Evolutionary conservation across 2,888 invertebrate genomes (phyloP), one percentile per base, ranked within the genome.

Genomic region (Chloroclystis v-ata): DNA sequence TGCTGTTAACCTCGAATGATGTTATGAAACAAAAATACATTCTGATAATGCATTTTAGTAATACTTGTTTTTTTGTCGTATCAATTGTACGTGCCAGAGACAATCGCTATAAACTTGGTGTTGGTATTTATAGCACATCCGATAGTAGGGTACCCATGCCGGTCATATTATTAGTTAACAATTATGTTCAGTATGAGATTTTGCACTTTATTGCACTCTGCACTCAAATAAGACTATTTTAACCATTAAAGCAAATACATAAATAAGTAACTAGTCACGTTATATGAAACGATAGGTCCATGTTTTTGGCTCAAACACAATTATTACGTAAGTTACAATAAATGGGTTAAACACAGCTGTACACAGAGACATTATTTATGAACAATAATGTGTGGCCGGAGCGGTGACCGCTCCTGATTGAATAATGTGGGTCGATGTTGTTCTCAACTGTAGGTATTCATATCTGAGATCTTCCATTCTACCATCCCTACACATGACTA

Each of bases 341-440:
- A 20, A 13, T 13, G 12, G 12, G n/a, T 32, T 47, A 30, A n/a
- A n/a, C n/a, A n/a, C 57, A 40, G 56, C 60, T 60, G 66, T 65
- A 61, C 58, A 58, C 52, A 56, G 57, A 52, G 54, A 56, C 55
- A 61, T 71, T 70, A 72, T 75, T 72, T 74, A 76, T 63, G 68
- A 63, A 62, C 69, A 65, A 68, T 65, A 69, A 63, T 63, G 61
- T 52, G 43, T 47, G 47, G 48, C 42, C 62, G 65, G 75, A 69
- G 72, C 77, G 69, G 69, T 76, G 75, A 75, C 75, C 77, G 75
- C 52, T 54, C 57, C 61, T 68, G 73, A 81, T 79, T 81, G 78
- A 63, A 80, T 80, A 78, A 79, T 79, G 64, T 65, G 39, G 28
- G 37, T 16, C 44, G 50, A 52, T 44, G 45, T 46, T 39, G 54